Conservation (phyloP, 2,888 invertebrate genomes). For the Lamellibrachia satsuma region DNA sequence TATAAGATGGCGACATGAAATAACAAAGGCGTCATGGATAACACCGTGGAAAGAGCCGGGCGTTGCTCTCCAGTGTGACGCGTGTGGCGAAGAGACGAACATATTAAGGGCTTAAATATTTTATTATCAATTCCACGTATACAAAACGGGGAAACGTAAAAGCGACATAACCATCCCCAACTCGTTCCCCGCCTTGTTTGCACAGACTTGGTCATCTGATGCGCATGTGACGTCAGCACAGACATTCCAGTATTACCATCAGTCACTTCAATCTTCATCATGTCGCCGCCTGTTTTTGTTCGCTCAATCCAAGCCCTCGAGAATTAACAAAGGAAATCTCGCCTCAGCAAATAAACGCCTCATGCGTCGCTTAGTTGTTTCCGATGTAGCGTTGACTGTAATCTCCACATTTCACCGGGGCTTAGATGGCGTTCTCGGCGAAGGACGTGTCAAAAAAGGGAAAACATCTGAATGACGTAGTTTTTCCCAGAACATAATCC, state of each 20-base stretch:
- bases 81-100: no score
- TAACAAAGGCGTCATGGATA: no score
- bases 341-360: neutral
- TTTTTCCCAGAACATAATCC: neutral
- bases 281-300: neutral
- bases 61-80: no score
- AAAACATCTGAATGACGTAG: neutral
- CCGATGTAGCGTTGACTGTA: neutral
- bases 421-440: neutral
- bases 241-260: neutral
- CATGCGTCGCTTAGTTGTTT: neutral
- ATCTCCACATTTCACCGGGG: neutral
- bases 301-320: neutral
- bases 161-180: no score
- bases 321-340: neutral
- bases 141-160: no score
- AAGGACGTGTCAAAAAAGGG: neutral
- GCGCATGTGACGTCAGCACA: neutral
- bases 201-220: neutral
- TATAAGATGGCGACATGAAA: no score
- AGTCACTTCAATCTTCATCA: neutral
- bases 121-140: no score
- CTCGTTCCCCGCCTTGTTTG: no score
- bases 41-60: no score
- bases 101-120: no score